Evolutionary conservation across 1,140 invertebrate species (phyloP).

Genomic region (Battus philenor): DNA sequence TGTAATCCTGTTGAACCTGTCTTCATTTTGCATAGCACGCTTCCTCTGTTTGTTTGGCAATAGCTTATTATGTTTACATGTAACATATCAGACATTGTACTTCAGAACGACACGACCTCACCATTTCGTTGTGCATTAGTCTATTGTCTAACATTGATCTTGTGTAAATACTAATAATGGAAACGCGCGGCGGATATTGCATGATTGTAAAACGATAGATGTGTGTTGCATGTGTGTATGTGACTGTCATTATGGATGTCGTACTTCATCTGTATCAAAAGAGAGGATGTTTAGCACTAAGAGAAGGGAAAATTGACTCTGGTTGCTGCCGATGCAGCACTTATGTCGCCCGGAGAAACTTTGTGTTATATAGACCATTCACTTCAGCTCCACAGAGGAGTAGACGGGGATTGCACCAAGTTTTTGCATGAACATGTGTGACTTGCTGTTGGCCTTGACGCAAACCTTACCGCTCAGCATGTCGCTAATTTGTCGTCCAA

Average conservation of each 20-base stretch:
- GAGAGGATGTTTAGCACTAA: constrained; percentile 65
- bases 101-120: constrained; percentile 52
- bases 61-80: constrained; percentile 39
- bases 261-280: constrained; percentile 68
- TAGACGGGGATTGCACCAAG: constrained; percentile 26
- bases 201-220: constrained; percentile 68
- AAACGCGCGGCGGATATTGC: constrained; percentile 43
- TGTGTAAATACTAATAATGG: constrained; percentile 45
- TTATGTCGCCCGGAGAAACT: constrained; percentile 51
- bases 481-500: constrained; percentile 39
- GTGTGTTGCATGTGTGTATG: constrained; percentile 74
- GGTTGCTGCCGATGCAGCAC: constrained; percentile 47
- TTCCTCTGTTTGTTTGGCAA: too few species aligned
- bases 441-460: constrained; percentile 39
- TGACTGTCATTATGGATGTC: constrained; percentile 62
- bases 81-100: constrained; percentile 46
- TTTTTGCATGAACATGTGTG: constrained; percentile 46
- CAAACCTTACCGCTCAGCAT: constrained; percentile 54
- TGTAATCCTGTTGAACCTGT: constrained; percentile 55
- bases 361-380: constrained; percentile 65
- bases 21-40: constrained; percentile 48
- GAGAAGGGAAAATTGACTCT: constrained; percentile 68
- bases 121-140: constrained; percentile 54
- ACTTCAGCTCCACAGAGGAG: constrained; percentile 19
- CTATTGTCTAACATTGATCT: constrained; percentile 38